These are phyloP conservation scores for Serilophus lunatus DNA, from an alignment of 2,113 vertebrate species.

Conservation along the genomic window DNA sequence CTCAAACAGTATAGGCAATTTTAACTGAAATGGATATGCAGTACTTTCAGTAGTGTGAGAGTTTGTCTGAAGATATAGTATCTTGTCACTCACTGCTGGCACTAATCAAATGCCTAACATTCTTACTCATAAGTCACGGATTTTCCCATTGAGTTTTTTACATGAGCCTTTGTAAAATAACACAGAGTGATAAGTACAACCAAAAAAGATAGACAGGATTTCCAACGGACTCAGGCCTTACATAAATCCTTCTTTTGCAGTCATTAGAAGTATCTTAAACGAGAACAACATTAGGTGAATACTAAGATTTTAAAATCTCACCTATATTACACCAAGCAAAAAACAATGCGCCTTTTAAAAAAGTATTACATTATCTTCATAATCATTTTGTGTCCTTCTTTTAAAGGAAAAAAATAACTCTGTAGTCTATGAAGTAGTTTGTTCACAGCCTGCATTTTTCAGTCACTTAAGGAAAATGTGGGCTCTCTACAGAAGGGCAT, in stretches of 20 bases:
- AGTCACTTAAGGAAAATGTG: neutral
- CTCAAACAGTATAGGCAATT: neutral
- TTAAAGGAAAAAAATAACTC: neutral
- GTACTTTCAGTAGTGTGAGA: neutral
- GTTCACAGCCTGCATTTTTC: neutral
- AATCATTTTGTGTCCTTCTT: neutral
- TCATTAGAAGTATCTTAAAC: neutral
- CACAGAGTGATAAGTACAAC: neutral
- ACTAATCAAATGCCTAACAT: neutral
- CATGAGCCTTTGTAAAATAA: neutral
- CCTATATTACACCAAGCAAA: neutral
- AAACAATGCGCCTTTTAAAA: neutral
- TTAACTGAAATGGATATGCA: neutral
- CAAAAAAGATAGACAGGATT: neutral
- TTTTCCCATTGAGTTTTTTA: neutral
- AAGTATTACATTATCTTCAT: neutral
- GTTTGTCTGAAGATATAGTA: neutral
- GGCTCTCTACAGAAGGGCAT: no score
- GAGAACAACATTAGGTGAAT: neutral
- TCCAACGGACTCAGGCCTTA: neutral
- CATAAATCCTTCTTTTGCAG: neutral
- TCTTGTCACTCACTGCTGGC: neutral
- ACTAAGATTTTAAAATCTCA: neutral
- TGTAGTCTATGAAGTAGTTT: neutral
- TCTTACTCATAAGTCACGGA: neutral